Conservation (phyloP, 2,888 invertebrate genomes). For the Perizoma affinitatum region DNA sequence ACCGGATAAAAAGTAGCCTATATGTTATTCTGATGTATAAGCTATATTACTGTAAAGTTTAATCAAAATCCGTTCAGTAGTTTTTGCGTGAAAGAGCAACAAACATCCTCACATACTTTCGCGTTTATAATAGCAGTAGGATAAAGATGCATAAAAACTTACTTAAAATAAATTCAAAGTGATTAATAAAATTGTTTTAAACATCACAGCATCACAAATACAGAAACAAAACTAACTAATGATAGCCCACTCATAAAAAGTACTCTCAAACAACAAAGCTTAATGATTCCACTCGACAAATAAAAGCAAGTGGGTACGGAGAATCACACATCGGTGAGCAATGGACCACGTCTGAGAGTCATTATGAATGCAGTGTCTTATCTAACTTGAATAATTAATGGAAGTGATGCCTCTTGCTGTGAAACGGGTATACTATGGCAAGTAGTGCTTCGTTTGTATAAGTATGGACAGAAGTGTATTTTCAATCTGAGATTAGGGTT, state of each 20-base stretch:
- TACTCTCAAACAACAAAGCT: slow-evolving; percentile 48
- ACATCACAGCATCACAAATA: slow-evolving; percentile 12
- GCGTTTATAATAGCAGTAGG: no score
- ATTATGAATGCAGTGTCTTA: slow-evolving; percentile 82
- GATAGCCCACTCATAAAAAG: slow-evolving; percentile 30
- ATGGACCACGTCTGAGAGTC: slow-evolving; percentile 68
- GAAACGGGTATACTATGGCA: slow-evolving; percentile 51
- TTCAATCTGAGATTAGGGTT: no score
- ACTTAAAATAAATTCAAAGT: no score
- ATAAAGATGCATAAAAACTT: no score
- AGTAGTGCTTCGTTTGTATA: slow-evolving; percentile 4
- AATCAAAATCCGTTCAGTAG: no score
- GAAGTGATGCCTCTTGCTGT: slow-evolving; percentile 77
- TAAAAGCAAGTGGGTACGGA: slow-evolving; percentile 56
- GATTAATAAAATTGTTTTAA: background rate
- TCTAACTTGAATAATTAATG: slow-evolving; percentile 83
- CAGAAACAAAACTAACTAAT: slow-evolving; percentile 18
- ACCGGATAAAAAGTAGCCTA: no score
- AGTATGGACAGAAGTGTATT: background rate
- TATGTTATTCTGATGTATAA: no score
- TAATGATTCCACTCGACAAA: slow-evolving; percentile 66
- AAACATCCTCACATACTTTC: no score
- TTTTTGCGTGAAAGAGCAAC: no score
- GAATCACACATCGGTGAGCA: slow-evolving; percentile 73
- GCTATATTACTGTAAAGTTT: no score